A percentile compares a stretch with the other conserved stretches of the same genome.
Evolutionary conservation across 2,797 vertebrate species (phyloP).

Genomic region (Clarias fuscus): DNA sequence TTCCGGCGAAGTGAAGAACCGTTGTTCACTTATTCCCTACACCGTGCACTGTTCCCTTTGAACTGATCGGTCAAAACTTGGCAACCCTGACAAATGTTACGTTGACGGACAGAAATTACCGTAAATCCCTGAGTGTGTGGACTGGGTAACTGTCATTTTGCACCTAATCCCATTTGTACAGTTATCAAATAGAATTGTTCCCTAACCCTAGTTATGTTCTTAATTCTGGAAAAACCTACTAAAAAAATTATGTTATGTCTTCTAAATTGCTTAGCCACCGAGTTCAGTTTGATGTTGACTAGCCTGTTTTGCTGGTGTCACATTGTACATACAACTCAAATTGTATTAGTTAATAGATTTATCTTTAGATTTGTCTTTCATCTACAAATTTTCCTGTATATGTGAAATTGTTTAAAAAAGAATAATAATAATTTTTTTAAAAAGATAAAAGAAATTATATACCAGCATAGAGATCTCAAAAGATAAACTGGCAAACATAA

Average conservation of each 20-base stretch:
- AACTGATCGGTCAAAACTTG: not conserved
- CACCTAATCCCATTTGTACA: not conserved
- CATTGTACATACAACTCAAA: not conserved
- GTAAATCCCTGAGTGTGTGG: not conserved
- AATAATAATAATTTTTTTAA: no score
- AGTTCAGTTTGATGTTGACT: not conserved
- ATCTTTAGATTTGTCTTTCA: not conserved
- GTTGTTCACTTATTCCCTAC: no score
- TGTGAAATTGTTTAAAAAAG: not conserved
- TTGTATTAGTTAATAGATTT: not conserved
- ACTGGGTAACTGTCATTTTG: not conserved
- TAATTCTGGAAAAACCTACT: not conserved
- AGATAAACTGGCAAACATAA: no score
- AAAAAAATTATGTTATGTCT: not conserved
- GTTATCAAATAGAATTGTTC: no score
- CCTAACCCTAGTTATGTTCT: no score
- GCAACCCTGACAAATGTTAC: not conserved
- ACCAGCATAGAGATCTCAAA: not conserved
- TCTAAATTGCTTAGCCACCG: not conserved
- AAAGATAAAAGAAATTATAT: not conserved
- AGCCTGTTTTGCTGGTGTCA: not conserved
- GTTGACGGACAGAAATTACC: conserved; percentile 1
- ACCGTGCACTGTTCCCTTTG: no score
- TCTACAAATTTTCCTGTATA: not conserved
- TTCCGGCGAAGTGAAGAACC: no score